These are phyloP conservation scores for Phasianus colchicus DNA, from an alignment of 2,113 vertebrate species.

Conservation along the genomic window DNA sequence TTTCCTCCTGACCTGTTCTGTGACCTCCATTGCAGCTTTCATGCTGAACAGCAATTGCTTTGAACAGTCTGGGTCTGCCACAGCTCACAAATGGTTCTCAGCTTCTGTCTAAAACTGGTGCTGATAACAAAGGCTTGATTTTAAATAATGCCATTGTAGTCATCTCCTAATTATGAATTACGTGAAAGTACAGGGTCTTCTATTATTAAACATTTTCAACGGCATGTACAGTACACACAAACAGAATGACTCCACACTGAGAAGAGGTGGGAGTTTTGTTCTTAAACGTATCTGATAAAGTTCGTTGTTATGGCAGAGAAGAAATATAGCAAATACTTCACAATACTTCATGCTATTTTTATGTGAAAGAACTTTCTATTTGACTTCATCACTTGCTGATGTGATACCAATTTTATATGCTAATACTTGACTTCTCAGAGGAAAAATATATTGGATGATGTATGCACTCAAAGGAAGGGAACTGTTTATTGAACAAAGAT, in stretches of 20 bases:
- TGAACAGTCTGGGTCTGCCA: slow-evolving; percentile 86
- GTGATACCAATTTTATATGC: not conserved
- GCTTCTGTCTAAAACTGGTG: slow-evolving; percentile 84
- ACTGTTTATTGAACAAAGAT: not conserved
- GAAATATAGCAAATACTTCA: not conserved
- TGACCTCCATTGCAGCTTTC: slow-evolving; percentile 91
- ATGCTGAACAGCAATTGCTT: slow-evolving; percentile 90
- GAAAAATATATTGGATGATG: not conserved
- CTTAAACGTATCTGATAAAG: slow-evolving; percentile 17
- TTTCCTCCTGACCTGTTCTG: slow-evolving; percentile 88
- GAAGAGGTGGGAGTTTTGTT: not conserved
- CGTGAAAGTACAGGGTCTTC: slow-evolving; percentile 78
- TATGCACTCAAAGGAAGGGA: not conserved
- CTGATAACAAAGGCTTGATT: slow-evolving; percentile 83
- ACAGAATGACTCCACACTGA: not conserved
- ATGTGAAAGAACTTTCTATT: not conserved
- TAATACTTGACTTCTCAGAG: not conserved
- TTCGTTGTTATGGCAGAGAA: slow-evolving; percentile 19
- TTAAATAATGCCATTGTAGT: slow-evolving; percentile 81
- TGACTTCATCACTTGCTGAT: not conserved
- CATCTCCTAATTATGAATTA: slow-evolving; percentile 88
- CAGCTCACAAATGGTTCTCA: slow-evolving; percentile 84
- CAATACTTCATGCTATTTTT: not conserved
- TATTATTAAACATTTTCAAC: slow-evolving; percentile 79
- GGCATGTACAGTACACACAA: slow-evolving; percentile 49